These are phyloP conservation scores for Leptothorax acervorum DNA, from an alignment of 2,888 invertebrate genomes.

Conservation along the genomic window DNA sequence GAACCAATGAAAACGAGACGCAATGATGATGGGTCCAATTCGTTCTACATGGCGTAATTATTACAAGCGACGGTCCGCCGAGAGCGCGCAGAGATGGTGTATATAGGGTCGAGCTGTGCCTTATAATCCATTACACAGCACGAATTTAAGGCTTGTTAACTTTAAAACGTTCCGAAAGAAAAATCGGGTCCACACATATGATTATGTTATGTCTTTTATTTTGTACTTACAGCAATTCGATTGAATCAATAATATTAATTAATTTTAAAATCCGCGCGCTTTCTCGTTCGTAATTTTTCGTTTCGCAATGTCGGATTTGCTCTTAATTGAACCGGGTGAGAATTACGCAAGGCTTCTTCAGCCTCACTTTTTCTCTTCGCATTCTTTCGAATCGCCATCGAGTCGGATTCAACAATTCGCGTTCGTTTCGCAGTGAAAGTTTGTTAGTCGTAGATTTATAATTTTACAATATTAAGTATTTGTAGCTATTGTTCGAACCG, in stretches of 20 bases:
- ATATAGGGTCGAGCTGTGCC: neutral
- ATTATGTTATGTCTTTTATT: constrained; percentile 48
- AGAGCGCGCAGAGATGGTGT: constrained; percentile 2
- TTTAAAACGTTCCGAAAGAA: constrained; percentile 4
- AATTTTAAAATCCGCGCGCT: neutral
- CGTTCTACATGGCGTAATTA: constrained; percentile 13
- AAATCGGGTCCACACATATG: neutral
- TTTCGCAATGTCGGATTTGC: neutral
- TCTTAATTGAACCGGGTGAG: neutral
- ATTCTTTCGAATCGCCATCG: neutral
- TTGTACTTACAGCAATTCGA: constrained; percentile 36
- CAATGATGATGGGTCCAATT: constrained; percentile 37
- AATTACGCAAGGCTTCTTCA: neutral
- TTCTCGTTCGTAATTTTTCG: constrained; percentile 2
- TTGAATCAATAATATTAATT: constrained; percentile 10
- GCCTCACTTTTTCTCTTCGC: neutral
- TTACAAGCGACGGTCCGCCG: constrained; percentile 5
- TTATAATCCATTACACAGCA: neutral
- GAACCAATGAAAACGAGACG: constrained; percentile 54
- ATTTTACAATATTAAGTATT: constrained; percentile 39
- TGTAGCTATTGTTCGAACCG: neutral
- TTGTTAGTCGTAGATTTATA: constrained; percentile 27
- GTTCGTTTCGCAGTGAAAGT: constrained; percentile 3
- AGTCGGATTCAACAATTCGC: neutral
- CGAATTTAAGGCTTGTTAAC: neutral